These are phyloP conservation scores for Corydoras maculifer DNA, from an alignment of 2,113 vertebrate species.

Conservation along the genomic window DNA sequence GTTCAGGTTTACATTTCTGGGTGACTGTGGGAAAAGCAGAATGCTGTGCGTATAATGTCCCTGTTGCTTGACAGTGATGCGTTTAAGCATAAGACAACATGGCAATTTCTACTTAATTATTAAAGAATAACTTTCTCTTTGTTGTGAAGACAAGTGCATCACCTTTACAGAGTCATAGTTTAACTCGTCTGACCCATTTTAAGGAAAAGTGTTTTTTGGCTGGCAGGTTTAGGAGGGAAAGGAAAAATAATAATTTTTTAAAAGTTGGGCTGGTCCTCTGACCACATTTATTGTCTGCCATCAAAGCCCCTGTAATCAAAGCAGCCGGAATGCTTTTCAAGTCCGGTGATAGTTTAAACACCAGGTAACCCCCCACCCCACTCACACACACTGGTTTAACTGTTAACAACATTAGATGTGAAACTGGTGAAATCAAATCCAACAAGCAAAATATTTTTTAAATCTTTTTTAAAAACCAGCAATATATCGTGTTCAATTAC, in stretches of 20 bases:
- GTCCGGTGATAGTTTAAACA: constrained; percentile 22
- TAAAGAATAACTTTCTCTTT: background rate
- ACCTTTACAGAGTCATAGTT: constrained; percentile 10
- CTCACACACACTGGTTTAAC: background rate
- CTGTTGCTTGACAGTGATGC: background rate
- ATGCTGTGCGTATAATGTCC: background rate
- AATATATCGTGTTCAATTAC: too few species aligned
- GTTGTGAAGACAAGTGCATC: background rate
- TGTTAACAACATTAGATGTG: background rate
- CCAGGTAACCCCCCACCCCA: background rate
- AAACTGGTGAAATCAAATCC: too few species aligned
- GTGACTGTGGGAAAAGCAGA: constrained; percentile 11
- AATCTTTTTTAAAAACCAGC: too few species aligned
- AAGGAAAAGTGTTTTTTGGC: constrained; percentile 8
- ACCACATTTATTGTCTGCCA: constrained; percentile 20
- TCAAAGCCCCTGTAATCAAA: constrained; percentile 39
- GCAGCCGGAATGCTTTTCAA: constrained; percentile 40
- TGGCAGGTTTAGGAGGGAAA: constrained; percentile 26
- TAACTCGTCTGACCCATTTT: constrained; percentile 1
- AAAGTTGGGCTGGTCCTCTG: constrained; percentile 7
- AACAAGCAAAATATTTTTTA: too few species aligned
- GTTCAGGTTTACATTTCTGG: constrained; percentile 19
- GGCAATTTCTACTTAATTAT: background rate
- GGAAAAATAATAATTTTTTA: constrained; percentile 1
- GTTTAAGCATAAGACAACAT: background rate